Evolutionary conservation across 2,113 vertebrate genomes (phyloP), one percentile per base, ranked within the genome.

Genomic region (Colossoma macropomum): DNA sequence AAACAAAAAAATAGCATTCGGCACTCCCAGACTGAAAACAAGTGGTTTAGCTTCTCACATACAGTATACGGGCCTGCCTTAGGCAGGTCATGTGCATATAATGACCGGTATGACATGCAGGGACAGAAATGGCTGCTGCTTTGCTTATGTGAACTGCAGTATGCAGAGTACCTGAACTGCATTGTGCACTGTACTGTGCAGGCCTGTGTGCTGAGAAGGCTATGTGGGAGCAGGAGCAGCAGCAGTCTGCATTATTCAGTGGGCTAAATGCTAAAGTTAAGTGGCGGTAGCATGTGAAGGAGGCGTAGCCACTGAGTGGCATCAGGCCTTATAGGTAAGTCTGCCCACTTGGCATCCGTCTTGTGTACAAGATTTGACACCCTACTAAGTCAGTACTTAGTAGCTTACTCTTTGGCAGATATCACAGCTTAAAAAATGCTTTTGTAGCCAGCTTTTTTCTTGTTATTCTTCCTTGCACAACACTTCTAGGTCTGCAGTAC

Each of bases 181-280:
- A 19, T 34, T 68, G 28, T 85, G 16, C 17, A 54, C 50, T 17
- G 50, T 17, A 17, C 16, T 59, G 79, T 63, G 56, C 15, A 32
- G 63, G 27, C 7, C 21, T 56, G 21, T 56, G 54, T 23, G 54
- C 54, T 23, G 21, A 56, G 63, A 66, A 17, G 66, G 66, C 66
- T 34, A 6, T 25, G 66, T 19, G 34, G 17, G 23, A 17, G 38
- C 19, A 68, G 50, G n/a, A 74, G 72, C 12, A 54, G 50, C 25
- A 74, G 72, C 60, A 13, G 66, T 25, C 25, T 77, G 68, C 86
- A 87, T 72, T 79, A 87, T 82, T 87, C 66, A 87, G 45, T 17
- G 9, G 17, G 77, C 17, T 78, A 81, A 76, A 54, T 60, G 60
- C 59, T 59, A 68, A 48, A 85, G 72, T 85, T 63, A 73, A 70